A percentile compares a stretch with the other conserved stretches of the same genome.
phyloP scores from a whole-genome alignment of 1,140 invertebrate species.

The Heterodera carotae region DNA sequence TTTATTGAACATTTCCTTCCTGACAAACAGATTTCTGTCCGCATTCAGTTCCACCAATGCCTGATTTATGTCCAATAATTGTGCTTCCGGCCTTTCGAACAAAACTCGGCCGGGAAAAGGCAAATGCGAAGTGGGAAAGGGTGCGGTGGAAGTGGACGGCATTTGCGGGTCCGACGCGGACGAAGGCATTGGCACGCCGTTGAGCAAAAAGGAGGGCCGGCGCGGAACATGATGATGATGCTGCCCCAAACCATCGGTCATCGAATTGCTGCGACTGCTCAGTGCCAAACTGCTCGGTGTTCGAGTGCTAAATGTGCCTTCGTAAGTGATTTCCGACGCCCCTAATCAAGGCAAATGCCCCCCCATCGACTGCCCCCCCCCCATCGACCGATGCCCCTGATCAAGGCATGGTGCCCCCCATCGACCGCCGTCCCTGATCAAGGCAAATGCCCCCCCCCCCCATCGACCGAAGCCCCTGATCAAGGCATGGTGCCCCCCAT shows the following conservation, averaged over 20 bases:
- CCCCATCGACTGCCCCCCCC: no score
- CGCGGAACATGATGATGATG: neutral
- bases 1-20: neutral
- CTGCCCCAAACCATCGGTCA: neutral
- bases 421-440: no score
- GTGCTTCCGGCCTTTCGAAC: constrained; percentile 3
- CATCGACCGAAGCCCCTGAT: no score
- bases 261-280: neutral
- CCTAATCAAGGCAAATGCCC: no score
- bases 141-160: constrained; percentile 16
- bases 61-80: constrained; percentile 52
- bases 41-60: constrained; percentile 58
- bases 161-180: constrained; percentile 13
- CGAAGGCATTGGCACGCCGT: neutral
- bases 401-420: no score
- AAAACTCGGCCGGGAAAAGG: neutral
- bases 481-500: no score
- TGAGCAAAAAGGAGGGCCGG: neutral
- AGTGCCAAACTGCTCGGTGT: neutral
- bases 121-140: neutral
- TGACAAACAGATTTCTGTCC: constrained; percentile 60
- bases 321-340: no score
- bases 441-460: no score
- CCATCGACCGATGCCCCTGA: no score
- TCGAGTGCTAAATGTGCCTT: neutral